Conservation (phyloP, 1,140 invertebrate species). For the Drosophila sp. region DNA sequence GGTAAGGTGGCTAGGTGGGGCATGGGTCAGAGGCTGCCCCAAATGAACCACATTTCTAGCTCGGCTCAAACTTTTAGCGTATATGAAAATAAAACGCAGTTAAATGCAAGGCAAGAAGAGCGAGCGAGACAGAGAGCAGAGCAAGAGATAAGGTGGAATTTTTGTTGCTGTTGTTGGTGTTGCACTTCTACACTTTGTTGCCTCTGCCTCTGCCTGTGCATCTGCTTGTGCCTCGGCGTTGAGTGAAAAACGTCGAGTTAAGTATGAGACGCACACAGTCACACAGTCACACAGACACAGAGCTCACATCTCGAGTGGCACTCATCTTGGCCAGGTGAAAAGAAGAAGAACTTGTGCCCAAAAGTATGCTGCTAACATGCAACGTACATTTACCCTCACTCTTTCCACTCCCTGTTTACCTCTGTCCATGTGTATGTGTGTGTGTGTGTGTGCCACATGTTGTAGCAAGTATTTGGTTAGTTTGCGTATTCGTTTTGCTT, state of each 20-base stretch:
- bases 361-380: conserved; percentile 68
- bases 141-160: conserved; percentile 41
- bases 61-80: conserved; percentile 68
- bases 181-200: conserved; percentile 77
- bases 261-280: conserved; percentile 67
- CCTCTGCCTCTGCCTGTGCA: background rate
- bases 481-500: conserved; percentile 66
- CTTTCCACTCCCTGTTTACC: conserved; percentile 19
- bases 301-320: conserved; percentile 66
- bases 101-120: conserved; percentile 2
- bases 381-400: conserved; percentile 30
- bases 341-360: conserved; percentile 37
- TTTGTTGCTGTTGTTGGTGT: conserved; percentile 64
- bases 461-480: conserved; percentile 65
- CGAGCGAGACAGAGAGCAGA: conserved; percentile 25
- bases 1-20: background rate
- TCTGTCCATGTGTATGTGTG: background rate
- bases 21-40: conserved; percentile 42
- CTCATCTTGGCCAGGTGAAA: conserved; percentile 62
- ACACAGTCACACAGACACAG: conserved; percentile 24
- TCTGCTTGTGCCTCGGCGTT: conserved; percentile 39
- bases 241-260: conserved; percentile 80
- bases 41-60: conserved; percentile 73
- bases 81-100: conserved; percentile 59
- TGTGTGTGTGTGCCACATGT: conserved; percentile 12